A percentile compares a stretch with the other conserved stretches of the same genome.
Conservation (phyloP, 2,113 vertebrate species). For the Pseudorasbora parva region DNA sequence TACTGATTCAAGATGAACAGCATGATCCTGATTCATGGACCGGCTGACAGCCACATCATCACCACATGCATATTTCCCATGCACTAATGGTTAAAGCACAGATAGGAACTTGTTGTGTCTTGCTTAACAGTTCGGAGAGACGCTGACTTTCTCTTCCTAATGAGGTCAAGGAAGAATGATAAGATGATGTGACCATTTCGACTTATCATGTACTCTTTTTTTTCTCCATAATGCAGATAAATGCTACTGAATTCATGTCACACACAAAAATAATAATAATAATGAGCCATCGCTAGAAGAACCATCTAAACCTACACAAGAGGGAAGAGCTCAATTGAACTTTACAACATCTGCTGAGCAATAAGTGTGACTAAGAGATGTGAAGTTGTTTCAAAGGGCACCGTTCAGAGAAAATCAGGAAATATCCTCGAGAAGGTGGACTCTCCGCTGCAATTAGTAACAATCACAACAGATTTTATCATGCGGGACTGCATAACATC, state of each 20-base stretch:
- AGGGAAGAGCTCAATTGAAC: background rate
- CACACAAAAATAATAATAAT: background rate
- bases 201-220: background rate
- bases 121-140: constrained; percentile 1
- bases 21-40: constrained; percentile 32
- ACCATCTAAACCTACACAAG: background rate
- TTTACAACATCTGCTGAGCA: background rate
- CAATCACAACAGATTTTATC: constrained; percentile 54
- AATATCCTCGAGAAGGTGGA: constrained; percentile 29
- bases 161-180: constrained; percentile 22
- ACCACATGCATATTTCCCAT: constrained; percentile 11
- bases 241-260: background rate
- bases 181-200: constrained; percentile 29
- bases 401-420: constrained; percentile 25
- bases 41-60: constrained; percentile 47
- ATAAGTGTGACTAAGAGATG: constrained; percentile 1
- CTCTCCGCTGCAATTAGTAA: constrained; percentile 44
- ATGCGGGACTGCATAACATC: constrained; percentile 36
- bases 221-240: background rate
- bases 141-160: constrained; percentile 3
- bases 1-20: constrained; percentile 15
- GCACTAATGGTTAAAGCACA: constrained; percentile 22
- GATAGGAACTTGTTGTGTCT: constrained; percentile 20
- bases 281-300: background rate
- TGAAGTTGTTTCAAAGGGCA: background rate